phyloP scores from a whole-genome alignment of 2,888 invertebrate species.

The Mythimna pallens region DNA sequence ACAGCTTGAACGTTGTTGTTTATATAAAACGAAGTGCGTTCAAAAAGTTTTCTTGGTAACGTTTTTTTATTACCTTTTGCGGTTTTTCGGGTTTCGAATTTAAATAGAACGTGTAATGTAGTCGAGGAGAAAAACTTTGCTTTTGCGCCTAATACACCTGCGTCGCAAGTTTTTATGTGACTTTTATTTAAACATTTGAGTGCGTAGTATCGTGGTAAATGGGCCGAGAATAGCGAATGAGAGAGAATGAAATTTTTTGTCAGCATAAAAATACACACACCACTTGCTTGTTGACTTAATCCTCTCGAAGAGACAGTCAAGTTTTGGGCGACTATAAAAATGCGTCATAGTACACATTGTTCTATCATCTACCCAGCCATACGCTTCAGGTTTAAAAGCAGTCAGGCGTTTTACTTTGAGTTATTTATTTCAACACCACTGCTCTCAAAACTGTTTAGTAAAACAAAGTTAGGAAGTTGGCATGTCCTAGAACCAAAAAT shows the following conservation, averaged over 20 bases:
- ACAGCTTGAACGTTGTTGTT: conserved; percentile 65
- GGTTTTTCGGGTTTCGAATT: conserved; percentile 54
- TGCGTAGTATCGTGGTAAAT: conserved; percentile 26
- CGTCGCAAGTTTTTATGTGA: conserved; percentile 38
- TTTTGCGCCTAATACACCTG: conserved; percentile 47
- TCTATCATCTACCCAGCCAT: neutral
- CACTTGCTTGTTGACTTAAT: conserved; percentile 1
- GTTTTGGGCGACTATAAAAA: neutral
- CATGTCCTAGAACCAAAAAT: too few species aligned
- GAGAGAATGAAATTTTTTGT: conserved; percentile 3
- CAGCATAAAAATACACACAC: conserved; percentile 9
- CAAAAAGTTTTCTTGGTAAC: conserved; percentile 45
- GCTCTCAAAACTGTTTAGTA: too few species aligned
- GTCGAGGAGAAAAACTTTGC: conserved; percentile 38
- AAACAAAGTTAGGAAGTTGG: too few species aligned
- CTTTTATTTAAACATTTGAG: conserved; percentile 41
- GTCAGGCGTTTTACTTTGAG: too few species aligned
- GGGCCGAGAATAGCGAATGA: conserved; percentile 14
- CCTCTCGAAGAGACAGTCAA: neutral
- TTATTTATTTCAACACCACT: too few species aligned
- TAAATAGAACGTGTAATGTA: conserved; percentile 51
- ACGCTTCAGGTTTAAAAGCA: too few species aligned
- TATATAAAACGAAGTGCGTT: conserved; percentile 60
- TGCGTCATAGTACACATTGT: neutral
- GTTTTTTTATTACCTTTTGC: conserved; percentile 50